Percentiles rank a stretch among this genome's conserved stretches.
Conservation (phyloP, 2,888 invertebrate genomes). For the Sphaerophoria taeniata region DNA sequence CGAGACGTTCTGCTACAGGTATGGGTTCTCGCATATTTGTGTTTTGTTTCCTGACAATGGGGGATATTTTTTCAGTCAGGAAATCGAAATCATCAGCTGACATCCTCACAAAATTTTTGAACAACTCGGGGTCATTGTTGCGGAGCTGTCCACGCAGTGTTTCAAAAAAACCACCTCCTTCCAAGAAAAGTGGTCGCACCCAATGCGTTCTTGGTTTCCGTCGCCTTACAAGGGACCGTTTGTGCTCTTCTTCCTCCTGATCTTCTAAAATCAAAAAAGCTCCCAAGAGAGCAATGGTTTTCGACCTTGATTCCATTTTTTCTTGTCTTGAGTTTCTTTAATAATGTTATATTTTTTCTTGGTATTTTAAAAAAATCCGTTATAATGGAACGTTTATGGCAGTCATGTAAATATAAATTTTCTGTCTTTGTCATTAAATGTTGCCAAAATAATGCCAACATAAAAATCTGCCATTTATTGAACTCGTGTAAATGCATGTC, state of each 20-base stretch:
- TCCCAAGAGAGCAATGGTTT: background rate
- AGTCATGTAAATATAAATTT: no score
- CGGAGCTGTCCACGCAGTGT: background rate
- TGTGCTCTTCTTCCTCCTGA: background rate
- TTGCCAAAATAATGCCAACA: no score
- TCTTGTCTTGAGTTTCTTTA: background rate
- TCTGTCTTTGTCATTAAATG: no score
- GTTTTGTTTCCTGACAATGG: no score
- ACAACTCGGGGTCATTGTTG: background rate
- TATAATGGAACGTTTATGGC: no score
- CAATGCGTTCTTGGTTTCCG: slow-evolving; percentile 9
- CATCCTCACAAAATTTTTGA: background rate
- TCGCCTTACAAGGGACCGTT: background rate
- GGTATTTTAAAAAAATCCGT: no score
- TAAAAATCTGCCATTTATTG: no score
- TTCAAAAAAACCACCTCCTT: background rate
- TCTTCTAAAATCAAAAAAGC: no score
- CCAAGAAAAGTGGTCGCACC: background rate
- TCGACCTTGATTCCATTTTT: background rate
- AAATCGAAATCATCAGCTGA: background rate
- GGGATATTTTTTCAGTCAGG: no score
- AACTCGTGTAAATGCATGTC: no score
- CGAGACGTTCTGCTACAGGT: background rate
- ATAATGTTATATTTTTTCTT: no score
- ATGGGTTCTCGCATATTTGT: no score